Base-by-base conservation (phyloP, 2,888 invertebrate genomes). In the Serripes groenlandicus region DNA sequence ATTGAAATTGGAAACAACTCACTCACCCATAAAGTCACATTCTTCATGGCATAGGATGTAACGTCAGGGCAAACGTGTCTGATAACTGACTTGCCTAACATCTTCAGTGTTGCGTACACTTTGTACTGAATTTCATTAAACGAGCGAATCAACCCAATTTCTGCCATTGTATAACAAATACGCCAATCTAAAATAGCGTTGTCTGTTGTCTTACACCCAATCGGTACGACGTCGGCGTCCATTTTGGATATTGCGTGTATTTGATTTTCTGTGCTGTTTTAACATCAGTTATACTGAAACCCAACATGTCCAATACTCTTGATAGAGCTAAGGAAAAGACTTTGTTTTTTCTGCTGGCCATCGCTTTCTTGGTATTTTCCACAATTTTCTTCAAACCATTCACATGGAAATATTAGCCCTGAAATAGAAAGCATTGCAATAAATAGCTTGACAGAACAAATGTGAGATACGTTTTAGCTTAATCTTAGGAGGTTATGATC, bases 1-100 rank as follows among this genome's bases (percentile, higher is more conserved):
- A 35, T 18, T 18, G 7, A 5, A 3, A 28, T n/a, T 9, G 77
- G 71, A 15, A 30, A 35, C 3, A 37, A 26, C n/a, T 77, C 77
- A 18, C 60, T 28, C 23, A 72, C 26, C 77, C 77, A 77, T 18
- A 77, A 35, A 0, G 71, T 35, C 18, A 77, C 37, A 54, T 77
- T 77, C 35, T 77, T 77, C 62, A 77, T 64, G 4, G 64, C 37
- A 26, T 71, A 77, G 21, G 77, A 71, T 35, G 77, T 62, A 1
- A 71, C 28, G 7, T 49, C 64, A 15, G 18, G 26, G 23, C 64
- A 64, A 2, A 49, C n/a, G 7, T 26, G 62, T 54, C 34, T 71
- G 21, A 77, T 35, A 42, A 62, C 52, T 15, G 21, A 30, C 37
- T 71, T 77, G 7, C 54, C 32, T 15, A 77, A 42, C 28, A 34